Conservation (phyloP, 2,797 vertebrate species). For the Schizopygopsis pylzovi region DNA sequence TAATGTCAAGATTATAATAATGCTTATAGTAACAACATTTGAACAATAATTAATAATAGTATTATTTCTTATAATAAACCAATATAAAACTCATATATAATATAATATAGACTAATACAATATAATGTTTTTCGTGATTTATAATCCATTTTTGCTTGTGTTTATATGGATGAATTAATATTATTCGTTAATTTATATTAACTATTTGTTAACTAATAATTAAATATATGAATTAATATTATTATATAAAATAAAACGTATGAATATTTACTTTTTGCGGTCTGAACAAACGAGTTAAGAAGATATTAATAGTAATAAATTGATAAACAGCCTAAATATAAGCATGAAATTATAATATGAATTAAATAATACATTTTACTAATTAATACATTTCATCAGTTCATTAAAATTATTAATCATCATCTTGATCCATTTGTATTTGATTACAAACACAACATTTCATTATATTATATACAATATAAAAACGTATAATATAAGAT, state of each 20-base stretch:
- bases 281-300: background rate
- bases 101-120: background rate
- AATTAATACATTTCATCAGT: background rate
- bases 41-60: background rate
- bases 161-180: too few relatives aligned
- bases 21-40: too few relatives aligned
- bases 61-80: background rate
- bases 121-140: background rate
- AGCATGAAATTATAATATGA: background rate
- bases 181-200: too few relatives aligned
- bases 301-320: background rate
- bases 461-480: background rate
- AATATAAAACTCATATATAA: background rate
- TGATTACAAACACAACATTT: background rate
- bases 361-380: background rate
- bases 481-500: too few relatives aligned
- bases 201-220: background rate
- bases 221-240: background rate
- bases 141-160: too few relatives aligned
- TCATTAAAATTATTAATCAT: too few relatives aligned
- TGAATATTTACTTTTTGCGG: background rate
- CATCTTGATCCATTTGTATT: background rate
- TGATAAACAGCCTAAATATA: background rate
- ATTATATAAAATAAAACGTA: background rate
- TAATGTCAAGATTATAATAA: too few relatives aligned